Conservation (phyloP, 2,888 invertebrate genomes). For the Troilus luridus region DNA sequence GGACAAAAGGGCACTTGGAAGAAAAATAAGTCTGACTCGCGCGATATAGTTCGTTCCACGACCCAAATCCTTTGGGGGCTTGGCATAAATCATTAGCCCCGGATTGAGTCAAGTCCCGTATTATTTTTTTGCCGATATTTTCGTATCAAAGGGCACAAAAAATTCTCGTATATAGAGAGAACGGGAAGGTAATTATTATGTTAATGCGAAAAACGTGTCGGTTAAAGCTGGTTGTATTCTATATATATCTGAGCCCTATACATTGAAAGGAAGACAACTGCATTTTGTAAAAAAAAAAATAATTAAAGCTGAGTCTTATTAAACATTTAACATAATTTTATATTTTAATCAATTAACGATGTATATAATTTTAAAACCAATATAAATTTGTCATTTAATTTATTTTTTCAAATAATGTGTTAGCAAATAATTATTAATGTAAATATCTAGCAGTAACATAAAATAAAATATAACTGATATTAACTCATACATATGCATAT, state of each 20-base stretch:
- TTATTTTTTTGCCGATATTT: background rate
- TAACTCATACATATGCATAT: no score
- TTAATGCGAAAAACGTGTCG: background rate
- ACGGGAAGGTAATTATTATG: background rate
- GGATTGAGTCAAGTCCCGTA: background rate
- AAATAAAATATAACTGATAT: no score
- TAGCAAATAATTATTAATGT: no score
- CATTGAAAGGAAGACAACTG: no score
- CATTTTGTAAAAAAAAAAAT: no score
- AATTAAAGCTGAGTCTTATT: no score
- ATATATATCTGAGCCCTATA: background rate
- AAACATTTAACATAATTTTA: no score
- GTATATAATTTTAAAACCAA: no score
- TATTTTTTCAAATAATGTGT: no score
- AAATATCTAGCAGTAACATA: no score
- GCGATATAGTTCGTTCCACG: background rate
- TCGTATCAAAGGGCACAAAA: background rate
- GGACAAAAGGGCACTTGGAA: background rate
- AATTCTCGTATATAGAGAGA: background rate
- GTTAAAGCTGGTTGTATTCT: background rate
- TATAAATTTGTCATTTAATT: no score
- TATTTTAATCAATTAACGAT: no score
- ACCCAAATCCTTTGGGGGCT: background rate
- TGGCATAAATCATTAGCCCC: constrained; percentile 10
- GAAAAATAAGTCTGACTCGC: background rate